Evolutionary conservation across 2,797 vertebrate genomes (phyloP).

Genomic region (Tachyglossus aculeatus): DNA sequence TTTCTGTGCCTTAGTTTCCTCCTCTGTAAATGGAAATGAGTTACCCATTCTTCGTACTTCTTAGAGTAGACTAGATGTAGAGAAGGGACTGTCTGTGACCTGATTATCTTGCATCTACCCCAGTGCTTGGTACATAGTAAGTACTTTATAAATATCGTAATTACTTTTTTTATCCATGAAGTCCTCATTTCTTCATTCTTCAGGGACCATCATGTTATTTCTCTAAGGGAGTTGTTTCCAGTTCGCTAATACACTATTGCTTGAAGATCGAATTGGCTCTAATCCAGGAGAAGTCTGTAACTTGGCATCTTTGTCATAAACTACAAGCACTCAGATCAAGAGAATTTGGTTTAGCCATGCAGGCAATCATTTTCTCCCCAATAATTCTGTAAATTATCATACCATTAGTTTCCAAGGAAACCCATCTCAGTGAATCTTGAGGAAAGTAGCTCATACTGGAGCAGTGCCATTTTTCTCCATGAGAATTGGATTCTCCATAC

Average conservation of each 20-base stretch:
- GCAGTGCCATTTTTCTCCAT: background rate
- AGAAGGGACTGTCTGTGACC: no score
- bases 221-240: background rate
- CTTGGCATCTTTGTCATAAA: background rate
- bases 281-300: background rate
- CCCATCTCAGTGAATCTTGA: background rate
- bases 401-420: background rate
- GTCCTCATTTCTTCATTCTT: no score
- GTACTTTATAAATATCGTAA: no score
- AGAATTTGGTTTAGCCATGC: background rate
- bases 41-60: no score
- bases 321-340: background rate
- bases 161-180: no score
- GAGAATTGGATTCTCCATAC: no score
- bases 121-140: no score
- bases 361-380: background rate
- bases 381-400: background rate
- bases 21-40: no score
- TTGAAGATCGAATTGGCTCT: background rate
- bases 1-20: no score
- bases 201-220: conserved; percentile 5
- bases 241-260: background rate
- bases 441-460: background rate
- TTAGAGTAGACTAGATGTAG: no score
- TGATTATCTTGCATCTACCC: no score